Conservation (phyloP, 2,888 invertebrate genomes). For the Doris montereyensis region DNA sequence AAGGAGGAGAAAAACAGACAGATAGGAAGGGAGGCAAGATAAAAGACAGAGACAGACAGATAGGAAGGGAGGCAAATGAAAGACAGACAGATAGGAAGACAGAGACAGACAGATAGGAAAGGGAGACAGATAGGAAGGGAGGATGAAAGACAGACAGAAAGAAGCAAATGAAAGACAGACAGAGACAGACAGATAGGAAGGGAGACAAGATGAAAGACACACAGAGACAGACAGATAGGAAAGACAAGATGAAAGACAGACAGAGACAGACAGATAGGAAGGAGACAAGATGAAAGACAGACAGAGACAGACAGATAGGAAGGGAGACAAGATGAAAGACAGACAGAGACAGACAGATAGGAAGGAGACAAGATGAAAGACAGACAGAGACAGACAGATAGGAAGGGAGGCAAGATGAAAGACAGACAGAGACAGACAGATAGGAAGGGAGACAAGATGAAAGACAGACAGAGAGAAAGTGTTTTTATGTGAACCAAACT, state of each 20-base stretch:
- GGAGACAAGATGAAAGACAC: background rate
- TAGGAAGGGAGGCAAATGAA: background rate
- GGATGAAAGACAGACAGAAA: background rate
- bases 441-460: background rate
- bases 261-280: background rate
- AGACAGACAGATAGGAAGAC: background rate
- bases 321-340: background rate
- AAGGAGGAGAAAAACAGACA: background rate
- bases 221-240: background rate
- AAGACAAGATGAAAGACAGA: background rate
- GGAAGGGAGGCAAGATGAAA: background rate
- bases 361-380: background rate
- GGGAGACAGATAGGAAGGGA: background rate
- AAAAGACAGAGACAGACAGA: background rate
- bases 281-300: background rate
- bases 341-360: background rate
- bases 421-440: background rate
- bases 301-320: background rate
- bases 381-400: background rate
- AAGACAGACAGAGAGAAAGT: background rate
- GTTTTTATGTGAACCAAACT: background rate
- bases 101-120: background rate
- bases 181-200: background rate
- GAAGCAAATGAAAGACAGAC: background rate
- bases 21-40: background rate